Evolutionary conservation across 1,140 invertebrate genomes (phyloP), one percentile per base, ranked within the genome.

Genomic region (Atta cephalotes): DNA sequence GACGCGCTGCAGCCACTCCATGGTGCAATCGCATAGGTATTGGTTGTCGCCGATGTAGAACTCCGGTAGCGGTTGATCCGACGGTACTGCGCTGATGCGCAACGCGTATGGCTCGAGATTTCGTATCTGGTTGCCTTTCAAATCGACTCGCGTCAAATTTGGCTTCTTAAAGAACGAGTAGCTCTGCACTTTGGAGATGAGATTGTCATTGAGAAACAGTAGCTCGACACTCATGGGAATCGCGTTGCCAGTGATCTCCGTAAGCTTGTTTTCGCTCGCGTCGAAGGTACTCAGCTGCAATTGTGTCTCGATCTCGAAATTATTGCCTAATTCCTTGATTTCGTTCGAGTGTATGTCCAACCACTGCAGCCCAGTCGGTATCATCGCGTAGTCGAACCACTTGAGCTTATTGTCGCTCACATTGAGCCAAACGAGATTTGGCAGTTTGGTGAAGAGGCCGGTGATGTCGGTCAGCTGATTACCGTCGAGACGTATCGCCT

Each of bases 131-230:
- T 99, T 99, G 62, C 97, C 97, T 89, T 97, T 97, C 58, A 99
- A 95, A 94, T 99, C 98, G 1, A 99, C 98, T 71, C 97, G 95
- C 1, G 98, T 98, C 71, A 99, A 94, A 94, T 98, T 98, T 2
- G 97, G 97, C 94, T 99, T 99, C 93, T 98, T 98, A 95, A 98
- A 98, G 94, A 99, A 99, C n/a, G 98, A 98, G 90, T 98, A 98
- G 0, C 98, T 98, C 91, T 98, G 98, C 70, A 99, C 98, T 95
- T 97, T 98, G 31, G 96, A 96, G 87, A 99, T 98, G 58, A 97
- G 95, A 95, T 99, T 99, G 93, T 98, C 97, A 92, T 98, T 98
- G 39, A 99, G 95, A 92, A 97, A 98, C 6, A 98, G 94, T 90
- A 97, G 96, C 95, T 98, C 97, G 0, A 98, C 97, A 85, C 98